Base-by-base conservation (phyloP, 2,888 invertebrate genomes). In the Liodrosophila aerea region DNA sequence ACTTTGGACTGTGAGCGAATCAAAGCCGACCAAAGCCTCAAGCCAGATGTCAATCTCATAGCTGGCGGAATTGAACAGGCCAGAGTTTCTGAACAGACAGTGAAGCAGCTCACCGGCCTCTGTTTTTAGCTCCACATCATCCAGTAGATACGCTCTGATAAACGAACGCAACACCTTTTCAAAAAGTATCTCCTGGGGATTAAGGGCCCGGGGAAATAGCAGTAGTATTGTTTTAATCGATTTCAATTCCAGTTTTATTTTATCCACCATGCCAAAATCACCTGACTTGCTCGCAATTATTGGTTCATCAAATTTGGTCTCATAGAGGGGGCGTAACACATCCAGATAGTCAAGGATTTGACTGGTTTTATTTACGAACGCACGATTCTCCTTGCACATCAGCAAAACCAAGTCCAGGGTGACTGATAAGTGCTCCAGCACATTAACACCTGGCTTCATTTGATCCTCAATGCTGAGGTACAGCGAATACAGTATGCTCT, bases 41-140 rank as follows among this genome's bases (percentile, higher is more conserved):
- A 94, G 87, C 92, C 95, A 93, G 57, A 95, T 90, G 85, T 93
- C 92, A 36, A 94, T 92, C 89, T 95, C 95, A 53, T 88, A 69
- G 18, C 72, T 74, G 63, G 91, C 90, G 65, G 92, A 92, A 13
- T 91, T 92, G 85, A 95, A 95, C 66, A 94, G 91, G 4, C 91
- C 91, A 0, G 93, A 93, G 57, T 92, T 93, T 72, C 90, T 91
- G 18, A 95, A 92, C 57, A 95, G 91, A 44, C 89, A 90, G 41
- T 89, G 89, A 18, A 94, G 87, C 2, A 93, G 91, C 43, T 89
- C 88, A 54, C 92, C 92, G 2, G 92, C 91, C 87, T 92, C 92
- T 0, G 89, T 74, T 87, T 85, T 83, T 2, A 88, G 73, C 1
- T 78, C 89, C 27, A 84, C 85, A 0, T 90, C 89, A 18, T 88